phyloP scores from a whole-genome alignment of 2,888 invertebrate genomes.

The Parnassius apollo region DNA sequence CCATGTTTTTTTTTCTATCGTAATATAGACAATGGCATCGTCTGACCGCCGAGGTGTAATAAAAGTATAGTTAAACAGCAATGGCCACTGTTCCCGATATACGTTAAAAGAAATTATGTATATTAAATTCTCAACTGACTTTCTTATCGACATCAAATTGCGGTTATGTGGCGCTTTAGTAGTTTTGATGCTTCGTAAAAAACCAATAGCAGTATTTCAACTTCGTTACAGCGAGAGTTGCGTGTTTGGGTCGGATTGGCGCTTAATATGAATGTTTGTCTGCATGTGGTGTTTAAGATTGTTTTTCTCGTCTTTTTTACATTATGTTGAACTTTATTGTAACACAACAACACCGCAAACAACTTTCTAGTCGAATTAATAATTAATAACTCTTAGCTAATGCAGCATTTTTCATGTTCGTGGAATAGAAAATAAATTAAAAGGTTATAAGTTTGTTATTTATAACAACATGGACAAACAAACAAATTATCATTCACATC shows the following conservation, averaged over 20 bases:
- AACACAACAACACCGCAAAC: not conserved
- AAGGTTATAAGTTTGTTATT: not conserved
- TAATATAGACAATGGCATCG: conserved; percentile 26
- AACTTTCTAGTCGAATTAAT: conserved; percentile 11
- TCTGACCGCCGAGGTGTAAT: conserved; percentile 26
- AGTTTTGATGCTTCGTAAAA: conserved; percentile 51
- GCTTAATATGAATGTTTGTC: conserved; percentile 1
- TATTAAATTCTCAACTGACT: conserved; percentile 75
- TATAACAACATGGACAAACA: too few relatives aligned
- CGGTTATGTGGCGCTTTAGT: conserved; percentile 36
- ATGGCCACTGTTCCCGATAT: conserved; percentile 33
- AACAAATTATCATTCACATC: too few relatives aligned
- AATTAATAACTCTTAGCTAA: not conserved
- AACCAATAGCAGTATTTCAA: not conserved
- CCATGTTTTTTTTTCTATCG: conserved; percentile 8
- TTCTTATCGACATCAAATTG: conserved; percentile 73
- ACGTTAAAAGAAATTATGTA: conserved; percentile 74
- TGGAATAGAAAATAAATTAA: not conserved
- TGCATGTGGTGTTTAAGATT: conserved; percentile 1
- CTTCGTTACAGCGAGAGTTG: conserved; percentile 1
- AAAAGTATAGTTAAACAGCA: conserved; percentile 28
- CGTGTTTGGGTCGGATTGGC: conserved; percentile 11
- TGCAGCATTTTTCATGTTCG: too few relatives aligned
- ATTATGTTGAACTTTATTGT: not conserved
- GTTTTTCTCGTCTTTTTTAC: not conserved